A percentile compares a stretch with the other conserved stretches of the same genome.
These are phyloP conservation scores for Camelus bactrianus DNA, from an alignment of 2,113 vertebrate species.

Conservation along the genomic window DNA sequence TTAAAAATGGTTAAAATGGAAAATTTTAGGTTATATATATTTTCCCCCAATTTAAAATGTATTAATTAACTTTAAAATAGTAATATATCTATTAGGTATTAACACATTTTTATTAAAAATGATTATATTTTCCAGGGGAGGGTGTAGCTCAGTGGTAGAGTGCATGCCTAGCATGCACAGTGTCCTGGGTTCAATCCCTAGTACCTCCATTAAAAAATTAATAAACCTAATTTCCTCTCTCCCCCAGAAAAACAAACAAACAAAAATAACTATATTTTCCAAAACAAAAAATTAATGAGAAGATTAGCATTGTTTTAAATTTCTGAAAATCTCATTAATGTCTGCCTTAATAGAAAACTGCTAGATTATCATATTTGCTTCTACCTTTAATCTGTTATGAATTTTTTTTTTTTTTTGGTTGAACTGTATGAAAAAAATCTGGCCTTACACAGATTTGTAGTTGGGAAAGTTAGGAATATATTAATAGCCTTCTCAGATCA, in stretches of 20 bases:
- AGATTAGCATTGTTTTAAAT: not conserved
- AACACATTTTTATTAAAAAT: constrained; percentile 13
- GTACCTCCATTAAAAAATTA: no score
- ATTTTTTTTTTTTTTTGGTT: constrained; percentile 1
- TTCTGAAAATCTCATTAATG: constrained; percentile 2
- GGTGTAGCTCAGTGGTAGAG: no score
- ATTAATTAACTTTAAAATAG: not conserved
- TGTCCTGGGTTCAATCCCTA: no score
- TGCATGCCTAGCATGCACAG: no score
- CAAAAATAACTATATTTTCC: not conserved
- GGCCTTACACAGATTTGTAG: not conserved
- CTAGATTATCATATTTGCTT: not conserved
- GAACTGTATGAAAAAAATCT: not conserved
- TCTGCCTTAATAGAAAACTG: not conserved
- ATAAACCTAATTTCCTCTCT: no score
- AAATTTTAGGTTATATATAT: not conserved
- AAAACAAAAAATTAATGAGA: not conserved
- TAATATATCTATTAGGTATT: not conserved
- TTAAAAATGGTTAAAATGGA: constrained; percentile 20
- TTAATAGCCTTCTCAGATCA: not conserved
- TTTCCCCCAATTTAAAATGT: not conserved
- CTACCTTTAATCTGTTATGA: not conserved
- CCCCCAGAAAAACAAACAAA: no score
- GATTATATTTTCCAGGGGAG: not conserved
- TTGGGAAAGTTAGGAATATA: not conserved